These are phyloP conservation scores for Bergia puertoricense DNA, from an alignment of 92 coral and sea anemone genomes.

Conservation along the genomic window DNA sequence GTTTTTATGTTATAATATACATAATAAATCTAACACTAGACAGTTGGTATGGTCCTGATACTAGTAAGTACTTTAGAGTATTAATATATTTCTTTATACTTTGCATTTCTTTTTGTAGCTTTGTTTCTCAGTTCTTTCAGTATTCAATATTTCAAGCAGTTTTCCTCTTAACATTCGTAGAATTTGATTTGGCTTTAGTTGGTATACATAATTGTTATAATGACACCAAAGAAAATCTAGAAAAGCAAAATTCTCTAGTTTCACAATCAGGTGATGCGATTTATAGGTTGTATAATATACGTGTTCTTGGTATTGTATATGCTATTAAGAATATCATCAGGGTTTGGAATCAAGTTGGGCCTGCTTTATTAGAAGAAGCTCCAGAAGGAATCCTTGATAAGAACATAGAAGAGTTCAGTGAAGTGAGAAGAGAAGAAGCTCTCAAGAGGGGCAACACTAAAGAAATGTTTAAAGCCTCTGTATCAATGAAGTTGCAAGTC, in stretches of 20 bases:
- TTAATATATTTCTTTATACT: neutral
- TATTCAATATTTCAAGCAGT: no score
- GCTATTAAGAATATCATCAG: neutral
- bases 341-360: neutral
- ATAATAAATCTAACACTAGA: neutral
- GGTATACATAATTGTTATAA: no score
- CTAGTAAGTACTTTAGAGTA: neutral
- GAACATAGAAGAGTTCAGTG: neutral
- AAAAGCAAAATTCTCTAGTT: neutral
- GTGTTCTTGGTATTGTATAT: neutral
- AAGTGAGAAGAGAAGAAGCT: neutral
- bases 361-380: neutral
- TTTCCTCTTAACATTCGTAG: no score
- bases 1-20: neutral
- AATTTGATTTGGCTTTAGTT: no score
- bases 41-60: neutral
- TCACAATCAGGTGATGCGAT: neutral
- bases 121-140: neutral
- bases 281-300: neutral
- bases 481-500: slow-evolving; percentile 1
- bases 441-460: neutral
- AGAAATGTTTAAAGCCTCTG: neutral
- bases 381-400: neutral
- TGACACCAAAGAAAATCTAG: no score
- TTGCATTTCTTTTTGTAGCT: neutral